A percentile compares a stretch with the other conserved stretches of the same genome.
phyloP scores from a whole-genome alignment of 1,140 invertebrate genomes.

The silkworm (Bombyx mori) region DNA sequence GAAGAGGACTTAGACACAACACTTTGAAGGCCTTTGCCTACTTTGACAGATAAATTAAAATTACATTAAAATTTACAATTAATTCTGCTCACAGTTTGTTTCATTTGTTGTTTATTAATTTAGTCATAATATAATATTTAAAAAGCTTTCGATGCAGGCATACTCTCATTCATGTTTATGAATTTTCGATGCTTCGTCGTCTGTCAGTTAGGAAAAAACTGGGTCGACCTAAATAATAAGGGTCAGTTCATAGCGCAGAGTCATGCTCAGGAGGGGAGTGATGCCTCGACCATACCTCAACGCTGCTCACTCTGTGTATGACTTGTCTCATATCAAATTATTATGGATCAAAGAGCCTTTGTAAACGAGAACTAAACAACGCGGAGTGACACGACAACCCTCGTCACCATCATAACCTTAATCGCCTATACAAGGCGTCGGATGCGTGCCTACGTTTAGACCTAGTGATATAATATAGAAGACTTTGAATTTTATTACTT shows the following conservation, averaged over 20 bases:
- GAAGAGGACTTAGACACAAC: no score
- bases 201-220: conserved; percentile 11
- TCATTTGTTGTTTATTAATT: no score
- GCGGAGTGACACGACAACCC: no score
- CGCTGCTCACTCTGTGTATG: neutral
- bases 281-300: neutral
- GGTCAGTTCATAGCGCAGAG: conserved; percentile 16
- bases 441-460: no score
- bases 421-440: no score
- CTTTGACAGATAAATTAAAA: no score
- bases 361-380: neutral
- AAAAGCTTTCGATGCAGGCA: neutral
- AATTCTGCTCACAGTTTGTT: no score
- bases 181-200: conserved; percentile 3
- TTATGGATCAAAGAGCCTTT: conserved; percentile 7
- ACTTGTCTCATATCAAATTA: conserved; percentile 1
- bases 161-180: conserved; percentile 3
- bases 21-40: no score
- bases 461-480: no score
- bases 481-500: no score
- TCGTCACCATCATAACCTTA: no score
- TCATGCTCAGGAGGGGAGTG: conserved; percentile 12
- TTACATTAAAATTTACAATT: no score
- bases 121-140: neutral
- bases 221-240: conserved; percentile 20